Base-by-base conservation (phyloP, 2,888 invertebrate genomes). In the Ctena decussata region DNA sequence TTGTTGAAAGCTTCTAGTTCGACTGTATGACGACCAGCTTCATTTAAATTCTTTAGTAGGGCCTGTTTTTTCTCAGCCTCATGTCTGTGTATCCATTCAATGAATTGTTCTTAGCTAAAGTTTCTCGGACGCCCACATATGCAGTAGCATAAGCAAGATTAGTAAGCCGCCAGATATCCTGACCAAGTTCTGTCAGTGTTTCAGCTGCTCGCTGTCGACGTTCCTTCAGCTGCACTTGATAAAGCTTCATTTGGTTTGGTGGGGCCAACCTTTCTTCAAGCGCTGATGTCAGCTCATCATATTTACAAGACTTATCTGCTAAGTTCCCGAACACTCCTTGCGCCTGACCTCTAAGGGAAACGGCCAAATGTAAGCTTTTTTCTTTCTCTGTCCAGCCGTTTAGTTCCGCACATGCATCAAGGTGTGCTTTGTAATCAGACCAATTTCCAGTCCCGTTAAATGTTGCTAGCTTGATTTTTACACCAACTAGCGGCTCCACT, bases 351-450 rank as follows among this genome's bases (percentile, higher is more conserved):
- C 69, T 35, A 5, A 84, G 24, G 8, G 76, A 73, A 0, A 80
- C 80, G 18, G 80, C 79, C 21, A 80, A 41, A 53, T 84, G 72
- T 27, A 72, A 24, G 21, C 73, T 73, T 39, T 72, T 84, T 24
- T 84, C 39, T 18, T 71, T 24, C 32, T 76, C 46, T 24, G 15
- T 77, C 84, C 84, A 77, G 12, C 60, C 30, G 15, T 65, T 69
- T 5, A 84, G 6, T 27, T 37, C 41, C 5, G 80, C 84, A 65
- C 53, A 69, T 32, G 53, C 35, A 37, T 77, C 73, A 57, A 84
- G 77, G 37, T 80, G 84, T n/a, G 80, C 76, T 46, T 57, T 76
- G 24, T 77, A 80, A 27, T 80, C 84, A 0, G 24, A 37, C 84
- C 79, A 84, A 39, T 76, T 60, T 6, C n/a, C 24, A 12, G 35